Conservation (phyloP, 2,113 vertebrate genomes). For the Mus spicilegus region DNA sequence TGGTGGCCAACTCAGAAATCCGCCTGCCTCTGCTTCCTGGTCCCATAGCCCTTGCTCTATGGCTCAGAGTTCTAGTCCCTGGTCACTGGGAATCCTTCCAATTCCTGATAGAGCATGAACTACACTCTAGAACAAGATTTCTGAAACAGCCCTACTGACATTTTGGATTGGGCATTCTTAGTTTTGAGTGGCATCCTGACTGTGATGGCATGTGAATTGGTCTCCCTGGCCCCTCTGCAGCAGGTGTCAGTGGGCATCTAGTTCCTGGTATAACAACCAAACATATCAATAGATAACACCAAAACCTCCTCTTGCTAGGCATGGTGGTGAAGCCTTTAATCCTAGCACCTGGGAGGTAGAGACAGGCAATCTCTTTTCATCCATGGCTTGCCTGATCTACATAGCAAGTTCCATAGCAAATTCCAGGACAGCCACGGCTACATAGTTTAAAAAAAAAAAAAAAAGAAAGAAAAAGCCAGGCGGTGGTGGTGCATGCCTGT, state of each 20-base stretch:
- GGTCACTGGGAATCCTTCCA: background rate
- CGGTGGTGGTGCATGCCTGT: background rate
- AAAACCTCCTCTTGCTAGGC: background rate
- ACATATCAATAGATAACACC: background rate
- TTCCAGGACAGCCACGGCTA: too few relatives aligned
- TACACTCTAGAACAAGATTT: background rate
- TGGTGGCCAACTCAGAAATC: background rate
- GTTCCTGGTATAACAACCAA: background rate
- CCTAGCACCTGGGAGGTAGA: background rate
- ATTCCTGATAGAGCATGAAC: background rate
- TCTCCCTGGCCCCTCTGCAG: background rate
- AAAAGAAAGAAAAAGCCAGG: too few relatives aligned
- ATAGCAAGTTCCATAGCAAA: too few relatives aligned
- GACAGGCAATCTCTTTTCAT: background rate
- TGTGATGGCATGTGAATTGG: too few relatives aligned
- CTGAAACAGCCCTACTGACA: background rate
- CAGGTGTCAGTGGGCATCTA: background rate
- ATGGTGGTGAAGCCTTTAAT: background rate
- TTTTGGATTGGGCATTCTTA: background rate
- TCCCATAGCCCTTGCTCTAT: background rate
- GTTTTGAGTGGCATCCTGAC: too few relatives aligned
- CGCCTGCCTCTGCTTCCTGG: background rate
- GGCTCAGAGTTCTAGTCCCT: too few relatives aligned
- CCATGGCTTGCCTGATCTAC: background rate
- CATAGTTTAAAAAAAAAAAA: too few relatives aligned